Conservation (phyloP, 2,113 vertebrate genomes). For the Trematocara nigrifrons region DNA sequence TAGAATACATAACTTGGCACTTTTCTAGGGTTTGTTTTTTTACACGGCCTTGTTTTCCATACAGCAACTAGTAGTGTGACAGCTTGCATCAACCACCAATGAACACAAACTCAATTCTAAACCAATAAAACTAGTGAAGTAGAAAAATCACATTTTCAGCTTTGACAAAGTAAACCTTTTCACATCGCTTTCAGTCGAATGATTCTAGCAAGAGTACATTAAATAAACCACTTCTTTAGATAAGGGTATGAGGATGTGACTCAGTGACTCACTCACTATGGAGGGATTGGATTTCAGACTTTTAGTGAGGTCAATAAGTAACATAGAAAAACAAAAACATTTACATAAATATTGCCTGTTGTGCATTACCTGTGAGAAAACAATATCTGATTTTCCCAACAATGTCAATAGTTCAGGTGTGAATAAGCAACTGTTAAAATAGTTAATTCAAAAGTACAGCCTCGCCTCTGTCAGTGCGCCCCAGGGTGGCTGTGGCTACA, state of each 20-base stretch:
- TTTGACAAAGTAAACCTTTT: not conserved
- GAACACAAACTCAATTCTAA: not conserved
- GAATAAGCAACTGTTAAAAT: not conserved
- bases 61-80: not conserved
- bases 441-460: not conserved
- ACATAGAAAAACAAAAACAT: not conserved
- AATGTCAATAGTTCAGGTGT: not conserved
- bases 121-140: not conserved
- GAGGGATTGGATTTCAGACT: not conserved
- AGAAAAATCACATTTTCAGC: not conserved
- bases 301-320: not conserved
- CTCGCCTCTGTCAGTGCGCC: rapidly evolving
- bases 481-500: not conserved
- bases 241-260: not conserved
- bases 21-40: not conserved
- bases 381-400: not conserved
- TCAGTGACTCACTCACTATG: not conserved
- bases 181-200: not conserved
- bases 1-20: not conserved
- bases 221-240: not conserved
- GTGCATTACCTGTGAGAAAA: not conserved
- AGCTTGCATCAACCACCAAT: not conserved
- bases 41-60: not conserved
- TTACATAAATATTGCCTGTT: not conserved
- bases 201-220: not conserved